Conservation (phyloP, 2,888 invertebrate species). For the Cryptophagus acutangulus region DNA sequence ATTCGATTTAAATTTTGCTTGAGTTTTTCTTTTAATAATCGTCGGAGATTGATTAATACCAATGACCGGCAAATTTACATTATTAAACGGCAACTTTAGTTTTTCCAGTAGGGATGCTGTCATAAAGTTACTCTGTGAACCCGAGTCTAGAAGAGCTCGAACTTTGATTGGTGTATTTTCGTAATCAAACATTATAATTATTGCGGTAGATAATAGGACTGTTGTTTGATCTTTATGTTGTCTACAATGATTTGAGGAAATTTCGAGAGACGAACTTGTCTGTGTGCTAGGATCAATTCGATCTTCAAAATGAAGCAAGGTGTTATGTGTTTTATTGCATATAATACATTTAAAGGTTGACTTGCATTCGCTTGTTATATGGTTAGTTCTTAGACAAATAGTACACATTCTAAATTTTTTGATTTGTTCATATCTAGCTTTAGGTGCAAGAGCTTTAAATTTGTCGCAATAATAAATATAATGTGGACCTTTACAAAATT, state of each 20-base stretch:
- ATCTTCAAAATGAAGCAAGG: conserved; percentile 12
- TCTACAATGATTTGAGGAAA: too few species aligned
- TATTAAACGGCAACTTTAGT: conserved; percentile 1
- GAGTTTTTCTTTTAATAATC: neutral
- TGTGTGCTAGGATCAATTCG: too few species aligned
- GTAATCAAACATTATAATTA: too few species aligned
- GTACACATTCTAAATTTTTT: conserved; percentile 17
- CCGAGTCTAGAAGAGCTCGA: neutral
- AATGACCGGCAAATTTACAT: neutral
- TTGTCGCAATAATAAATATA: conserved; percentile 14
- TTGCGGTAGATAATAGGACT: too few species aligned
- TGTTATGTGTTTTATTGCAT: conserved; percentile 14
- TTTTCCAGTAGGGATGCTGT: neutral
- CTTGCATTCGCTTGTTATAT: conserved; percentile 8
- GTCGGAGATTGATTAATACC: neutral
- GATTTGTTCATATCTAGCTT: conserved; percentile 4
- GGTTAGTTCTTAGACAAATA: conserved; percentile 17
- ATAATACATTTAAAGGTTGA: conserved; percentile 10
- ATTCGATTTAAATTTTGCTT: neutral
- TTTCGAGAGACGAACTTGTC: too few species aligned
- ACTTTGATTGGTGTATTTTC: too few species aligned
- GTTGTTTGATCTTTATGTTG: too few species aligned
- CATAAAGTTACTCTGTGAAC: neutral
- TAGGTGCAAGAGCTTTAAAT: conserved; percentile 9
- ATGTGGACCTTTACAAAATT: conserved; percentile 17